A percentile compares a stretch with the other conserved stretches of the same genome.
phyloP scores from a whole-genome alignment of 2,888 invertebrate genomes.

The Blera fallax region DNA sequence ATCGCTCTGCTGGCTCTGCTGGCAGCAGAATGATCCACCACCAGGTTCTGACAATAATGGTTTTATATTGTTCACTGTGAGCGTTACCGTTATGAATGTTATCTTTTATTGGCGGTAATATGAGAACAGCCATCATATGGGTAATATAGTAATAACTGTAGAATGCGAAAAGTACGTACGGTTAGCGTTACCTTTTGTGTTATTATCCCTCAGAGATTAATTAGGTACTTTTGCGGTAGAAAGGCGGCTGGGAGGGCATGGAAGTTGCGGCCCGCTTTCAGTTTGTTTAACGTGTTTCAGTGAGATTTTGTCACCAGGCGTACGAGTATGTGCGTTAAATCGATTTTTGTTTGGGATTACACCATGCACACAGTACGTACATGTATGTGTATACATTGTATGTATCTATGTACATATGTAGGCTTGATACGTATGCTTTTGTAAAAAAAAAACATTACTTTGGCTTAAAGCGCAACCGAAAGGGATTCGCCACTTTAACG shows the following conservation, averaged over 20 bases:
- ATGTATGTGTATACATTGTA: too few relatives aligned
- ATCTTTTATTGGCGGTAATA: constrained; percentile 69
- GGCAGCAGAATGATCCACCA: constrained; percentile 21
- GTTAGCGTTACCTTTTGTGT: constrained; percentile 49
- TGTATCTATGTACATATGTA: not conserved
- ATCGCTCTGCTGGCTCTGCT: too few relatives aligned
- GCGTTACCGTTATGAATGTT: constrained; percentile 66
- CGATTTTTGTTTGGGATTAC: constrained; percentile 15
- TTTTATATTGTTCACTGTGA: constrained; percentile 64
- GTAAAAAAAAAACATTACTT: constrained; percentile 30
- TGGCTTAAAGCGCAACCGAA: constrained; percentile 23
- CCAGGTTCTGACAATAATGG: constrained; percentile 58
- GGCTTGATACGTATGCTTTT: not conserved
- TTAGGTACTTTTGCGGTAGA: constrained; percentile 23
- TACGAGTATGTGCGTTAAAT: constrained; percentile 8
- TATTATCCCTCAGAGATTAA: constrained; percentile 63
- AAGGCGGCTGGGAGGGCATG: not conserved
- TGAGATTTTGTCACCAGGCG: not conserved
- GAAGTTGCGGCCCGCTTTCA: not conserved
- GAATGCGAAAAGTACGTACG: constrained; percentile 31
- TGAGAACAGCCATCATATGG: constrained; percentile 47
- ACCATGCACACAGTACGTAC: not conserved
- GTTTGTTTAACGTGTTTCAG: not conserved
- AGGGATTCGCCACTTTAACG: constrained; percentile 46
- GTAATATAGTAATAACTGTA: constrained; percentile 21